phyloP scores from a whole-genome alignment of 2,113 vertebrate genomes.

The Spermophilus dauricus region DNA sequence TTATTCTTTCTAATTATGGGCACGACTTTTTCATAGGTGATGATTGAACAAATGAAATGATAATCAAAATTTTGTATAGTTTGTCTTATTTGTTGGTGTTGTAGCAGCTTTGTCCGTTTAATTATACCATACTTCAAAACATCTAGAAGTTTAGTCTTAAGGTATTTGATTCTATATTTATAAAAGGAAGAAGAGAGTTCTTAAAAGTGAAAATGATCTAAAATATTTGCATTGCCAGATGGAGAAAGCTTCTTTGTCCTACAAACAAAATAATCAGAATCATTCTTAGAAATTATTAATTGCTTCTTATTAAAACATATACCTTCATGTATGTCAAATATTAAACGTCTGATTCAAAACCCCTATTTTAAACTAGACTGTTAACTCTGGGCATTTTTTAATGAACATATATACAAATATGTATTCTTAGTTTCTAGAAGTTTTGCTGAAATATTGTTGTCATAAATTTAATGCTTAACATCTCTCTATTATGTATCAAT shows the following conservation, averaged over 20 bases:
- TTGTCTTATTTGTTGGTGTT: constrained; percentile 10
- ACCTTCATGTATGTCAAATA: neutral
- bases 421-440: neutral
- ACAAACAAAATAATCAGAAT: neutral
- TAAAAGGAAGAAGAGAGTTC: neutral
- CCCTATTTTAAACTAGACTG: constrained; percentile 53
- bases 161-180: constrained; percentile 1
- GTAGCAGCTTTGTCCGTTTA: neutral
- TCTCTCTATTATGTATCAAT: neutral
- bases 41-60: neutral
- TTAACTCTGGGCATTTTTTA: constrained; percentile 15
- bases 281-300: constrained; percentile 49
- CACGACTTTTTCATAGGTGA: neutral
- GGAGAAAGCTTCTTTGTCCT: constrained; percentile 23
- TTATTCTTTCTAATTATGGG: neutral
- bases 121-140: neutral
- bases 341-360: constrained; percentile 19
- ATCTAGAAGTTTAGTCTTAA: neutral
- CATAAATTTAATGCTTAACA: constrained; percentile 17
- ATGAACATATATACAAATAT: neutral
- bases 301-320: constrained; percentile 2
- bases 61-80: neutral
- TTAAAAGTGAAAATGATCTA: neutral
- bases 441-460: constrained; percentile 2
- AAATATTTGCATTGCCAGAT: neutral